Conservation (phyloP, 2,797 vertebrate species). For the Neopelma chrysocephalum region DNA sequence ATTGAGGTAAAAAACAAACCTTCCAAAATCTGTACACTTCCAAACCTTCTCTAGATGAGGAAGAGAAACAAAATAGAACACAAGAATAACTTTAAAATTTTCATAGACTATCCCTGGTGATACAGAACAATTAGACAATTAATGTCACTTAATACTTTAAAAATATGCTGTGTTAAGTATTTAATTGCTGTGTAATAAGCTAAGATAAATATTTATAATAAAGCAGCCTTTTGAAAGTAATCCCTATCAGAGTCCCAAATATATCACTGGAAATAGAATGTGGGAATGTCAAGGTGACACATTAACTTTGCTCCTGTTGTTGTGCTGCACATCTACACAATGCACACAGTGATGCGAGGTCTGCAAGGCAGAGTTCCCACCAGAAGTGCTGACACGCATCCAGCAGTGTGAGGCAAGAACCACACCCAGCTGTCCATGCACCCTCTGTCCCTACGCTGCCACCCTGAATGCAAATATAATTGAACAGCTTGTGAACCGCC, state of each 20-base stretch:
- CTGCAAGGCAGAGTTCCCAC: accelerated
- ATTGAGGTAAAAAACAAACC: background rate
- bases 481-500: background rate
- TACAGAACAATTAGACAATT: background rate
- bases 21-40: background rate
- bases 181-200: background rate
- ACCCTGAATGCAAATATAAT: background rate
- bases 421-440: accelerated
- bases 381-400: accelerated
- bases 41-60: background rate
- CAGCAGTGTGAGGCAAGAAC: background rate
- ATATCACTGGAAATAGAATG: background rate
- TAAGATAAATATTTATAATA: background rate
- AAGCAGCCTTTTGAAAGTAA: background rate
- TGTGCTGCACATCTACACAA: background rate
- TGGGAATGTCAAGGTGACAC: background rate
- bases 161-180: background rate
- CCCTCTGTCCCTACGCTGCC: background rate
- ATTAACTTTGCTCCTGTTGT: background rate
- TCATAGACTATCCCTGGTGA: background rate
- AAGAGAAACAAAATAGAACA: background rate
- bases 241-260: background rate
- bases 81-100: background rate
- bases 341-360: background rate
- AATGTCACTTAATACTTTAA: background rate